Evolutionary conservation across 2,888 invertebrate species (phyloP), one percentile per base, ranked within the genome.

Genomic region (Fragum sueziense): DNA sequence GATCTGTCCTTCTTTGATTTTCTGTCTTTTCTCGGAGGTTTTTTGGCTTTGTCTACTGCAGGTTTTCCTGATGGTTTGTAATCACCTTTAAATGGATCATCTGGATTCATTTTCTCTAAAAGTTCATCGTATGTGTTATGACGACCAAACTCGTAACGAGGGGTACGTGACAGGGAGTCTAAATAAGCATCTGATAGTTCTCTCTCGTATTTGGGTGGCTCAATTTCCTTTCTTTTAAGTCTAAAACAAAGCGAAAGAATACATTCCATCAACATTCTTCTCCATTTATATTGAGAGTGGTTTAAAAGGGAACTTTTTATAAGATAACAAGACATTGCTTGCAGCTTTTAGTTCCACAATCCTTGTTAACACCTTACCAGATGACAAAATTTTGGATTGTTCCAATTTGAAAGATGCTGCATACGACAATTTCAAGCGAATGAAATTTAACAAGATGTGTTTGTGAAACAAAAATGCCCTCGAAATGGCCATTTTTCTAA

Each of bases 121-220:
- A 87, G 88, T 14, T 87, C 87, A 76, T 85, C 86, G 69, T 89
- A 89, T 41, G 80, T 83, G 33, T 85, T 85, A 27, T 84, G 80
- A 22, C 82, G 75, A 25, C 82, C 84, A 29, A 74, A 73, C 7
- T 65, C 74, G 47, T 87, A 87, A 29, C 86, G 65, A 9, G 89
- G 86, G 25, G 87, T 85, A n/a, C 88, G 79, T 20, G 85, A 76
- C 20, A 76, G 80, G 69, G 79, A 72, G 25, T 87, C 87, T 20
- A 87, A 79, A 70, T 87, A 85, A 0, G 80, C 76, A 76, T 87
- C 87, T 27, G 86, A 85, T 29, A 83, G 75, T 33, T 87, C 85
- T 47, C 87, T 69, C 17, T 82, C 74, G 6, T 81, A 73, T 31
- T 74, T 59, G 27, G 71, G 72, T 59, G 70, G 74, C 33, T 73